Base-by-base conservation (phyloP, 2,888 invertebrate genomes). In the Lissonota sp. region DNA sequence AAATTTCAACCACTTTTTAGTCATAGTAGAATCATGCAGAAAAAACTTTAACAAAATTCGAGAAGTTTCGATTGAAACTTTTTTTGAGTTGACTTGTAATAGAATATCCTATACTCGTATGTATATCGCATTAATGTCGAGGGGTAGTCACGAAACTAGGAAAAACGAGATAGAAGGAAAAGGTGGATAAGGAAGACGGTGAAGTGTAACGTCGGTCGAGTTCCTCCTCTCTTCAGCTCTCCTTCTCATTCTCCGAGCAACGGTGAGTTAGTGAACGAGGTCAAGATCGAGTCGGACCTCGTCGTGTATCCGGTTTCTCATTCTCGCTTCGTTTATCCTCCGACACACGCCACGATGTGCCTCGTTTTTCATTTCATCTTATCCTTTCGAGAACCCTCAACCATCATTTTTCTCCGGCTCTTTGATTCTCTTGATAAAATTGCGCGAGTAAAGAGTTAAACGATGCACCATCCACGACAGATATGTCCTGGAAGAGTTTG, bases 201-300 rank as follows among this genome's bases (percentile, higher is more conserved):
- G 39, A 70, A 76, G 64, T 49, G 49, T 63, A n/a, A n/a, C n/a
- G n/a, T n/a, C n/a, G n/a, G n/a, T n/a, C n/a, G n/a, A n/a, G n/a
- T n/a, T n/a, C n/a, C n/a, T n/a, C n/a, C n/a, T n/a, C n/a, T n/a
- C n/a, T n/a, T n/a, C n/a, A n/a, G n/a, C n/a, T n/a, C n/a, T n/a
- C n/a, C n/a, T 26, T 6, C 44, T 44, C 44, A 10, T 10, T 44
- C 26, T 40, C 26, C 14, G 53, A 39, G 14, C n/a, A 37, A 10
- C 7, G 53, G 12, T 14, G 53, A 51, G 39, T 64, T 16, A 79
- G 66, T 75, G 64, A 79, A 66, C 57, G 64, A 70, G 63, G 69
- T 70, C 63, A 70, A 64, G 69, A 79, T 69, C 74, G 70, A 70
- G 70, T 79, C 70, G 44, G 64, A 79, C 64, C 26, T 74, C 53